Evolutionary conservation across 2,888 invertebrate species (phyloP), one percentile per base, ranked within the genome.

Genomic region (Rhingia rostrata): DNA sequence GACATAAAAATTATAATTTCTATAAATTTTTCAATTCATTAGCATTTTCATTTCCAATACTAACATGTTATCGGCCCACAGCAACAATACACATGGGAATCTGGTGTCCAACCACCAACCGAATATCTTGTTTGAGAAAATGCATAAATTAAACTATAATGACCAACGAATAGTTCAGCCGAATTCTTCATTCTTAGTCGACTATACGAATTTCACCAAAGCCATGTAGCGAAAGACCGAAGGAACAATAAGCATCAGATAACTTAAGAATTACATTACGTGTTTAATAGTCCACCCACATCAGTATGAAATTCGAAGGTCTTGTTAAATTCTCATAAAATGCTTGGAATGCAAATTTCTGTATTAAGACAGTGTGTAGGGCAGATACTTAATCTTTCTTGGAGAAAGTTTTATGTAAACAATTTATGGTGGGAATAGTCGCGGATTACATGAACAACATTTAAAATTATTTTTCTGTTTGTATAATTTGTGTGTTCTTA

Each of bases 221-320:
- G 4, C n/a, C 12, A 30, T 30, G 32, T 37, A 22, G 32, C 54
- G 10, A 33, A 32, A 30, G 37, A 7, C 60, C 51, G 9, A 73
- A 61, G 54, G 63, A 63, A 66, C 14, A 64, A 43, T 67, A 61
- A 63, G 53, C 83, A 79, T 84, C 73, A 69, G 73, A 69, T 84
- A 74, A 84, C 67, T 78, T 73, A 67, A 60, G 63, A 69, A 79
- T 79, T 69, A 78, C 63, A 79, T 83, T 79, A 83, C 67, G 74
- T 83, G 73, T 69, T 74, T 79, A 69, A 69, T 79, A 79, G 79
- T 74, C 69, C 60, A 30, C 67, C 67, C 79, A 74, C 74, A 84
- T 79, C 78, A 47, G 70, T 45, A 47, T 66, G 58, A 69, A 67
- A 74, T 69, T 67, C 63, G 51, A 47, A 39, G 39, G 32, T 51